Evolutionary conservation across 2,797 vertebrate genomes (phyloP).

Genomic region (Trachops cirrhosus): DNA sequence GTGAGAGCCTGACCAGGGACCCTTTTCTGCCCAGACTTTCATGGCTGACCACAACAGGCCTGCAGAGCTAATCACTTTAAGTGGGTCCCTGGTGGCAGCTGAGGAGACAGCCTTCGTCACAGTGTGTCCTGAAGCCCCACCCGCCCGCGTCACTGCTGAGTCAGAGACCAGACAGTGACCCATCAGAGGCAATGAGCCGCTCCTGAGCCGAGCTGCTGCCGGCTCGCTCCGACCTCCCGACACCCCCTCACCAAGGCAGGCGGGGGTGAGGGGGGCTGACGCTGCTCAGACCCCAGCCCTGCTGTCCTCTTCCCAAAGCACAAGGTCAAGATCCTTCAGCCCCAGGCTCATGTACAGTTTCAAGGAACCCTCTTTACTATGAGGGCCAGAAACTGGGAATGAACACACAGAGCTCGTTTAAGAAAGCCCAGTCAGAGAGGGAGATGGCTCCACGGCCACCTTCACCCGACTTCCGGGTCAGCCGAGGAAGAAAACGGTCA

Average conservation of each 20-base stretch:
- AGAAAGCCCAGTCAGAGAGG: neutral
- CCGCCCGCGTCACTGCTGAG: slow-evolving; percentile 62
- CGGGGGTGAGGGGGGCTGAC: neutral
- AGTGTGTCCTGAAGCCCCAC: neutral
- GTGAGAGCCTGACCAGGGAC: neutral
- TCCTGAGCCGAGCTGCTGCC: neutral
- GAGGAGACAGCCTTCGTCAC: slow-evolving; percentile 45
- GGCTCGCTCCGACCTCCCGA: neutral
- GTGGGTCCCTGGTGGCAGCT: slow-evolving; percentile 50
- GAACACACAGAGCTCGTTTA: neutral
- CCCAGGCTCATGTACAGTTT: neutral
- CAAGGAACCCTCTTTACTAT: neutral
- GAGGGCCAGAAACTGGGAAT: neutral
- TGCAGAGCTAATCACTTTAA: slow-evolving; percentile 73
- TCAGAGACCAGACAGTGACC: slow-evolving; percentile 72
- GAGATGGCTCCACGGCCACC: neutral
- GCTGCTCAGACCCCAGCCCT: neutral
- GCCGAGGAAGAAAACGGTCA: neutral
- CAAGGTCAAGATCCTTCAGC: neutral
- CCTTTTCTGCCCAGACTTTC: neutral
- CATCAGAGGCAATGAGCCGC: slow-evolving; percentile 64
- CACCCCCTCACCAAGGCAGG: neutral
- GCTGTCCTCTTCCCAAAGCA: neutral
- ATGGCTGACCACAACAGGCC: slow-evolving; percentile 41
- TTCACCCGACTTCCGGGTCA: neutral